phyloP scores from a whole-genome alignment of 2,888 invertebrate species.

The Microctonus aethiopoides region DNA sequence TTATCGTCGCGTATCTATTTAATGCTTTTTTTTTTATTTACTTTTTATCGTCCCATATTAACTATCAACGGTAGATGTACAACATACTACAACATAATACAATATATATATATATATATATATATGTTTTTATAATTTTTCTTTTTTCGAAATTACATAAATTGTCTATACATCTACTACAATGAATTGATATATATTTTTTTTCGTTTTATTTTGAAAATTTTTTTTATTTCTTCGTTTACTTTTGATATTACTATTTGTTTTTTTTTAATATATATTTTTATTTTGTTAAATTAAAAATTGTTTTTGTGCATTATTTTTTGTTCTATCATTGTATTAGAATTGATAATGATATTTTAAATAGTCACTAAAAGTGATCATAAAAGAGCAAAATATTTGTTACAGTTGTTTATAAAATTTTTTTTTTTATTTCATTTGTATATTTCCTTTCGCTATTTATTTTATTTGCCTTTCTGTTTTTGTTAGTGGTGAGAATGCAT shows the following conservation, averaged over 20 bases:
- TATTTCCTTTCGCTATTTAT: neutral
- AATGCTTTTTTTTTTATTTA: neutral
- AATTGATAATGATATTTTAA: neutral
- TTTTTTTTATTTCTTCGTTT: neutral
- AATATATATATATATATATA: conserved; percentile 50
- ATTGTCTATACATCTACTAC: neutral
- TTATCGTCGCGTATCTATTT: neutral
- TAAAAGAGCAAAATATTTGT: too few relatives aligned
- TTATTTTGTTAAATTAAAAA: neutral
- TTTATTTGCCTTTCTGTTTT: neutral
- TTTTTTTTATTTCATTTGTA: neutral
- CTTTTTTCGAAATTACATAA: neutral
- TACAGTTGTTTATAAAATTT: neutral
- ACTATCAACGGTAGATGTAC: conserved; percentile 40
- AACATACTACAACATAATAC: conserved; percentile 52
- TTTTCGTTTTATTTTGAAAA: neutral
- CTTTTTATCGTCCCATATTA: neutral
- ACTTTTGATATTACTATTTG: neutral
- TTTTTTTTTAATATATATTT: neutral
- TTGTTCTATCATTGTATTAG: neutral
- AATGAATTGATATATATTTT: neutral
- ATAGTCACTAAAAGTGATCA: neutral
- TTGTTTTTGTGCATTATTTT: neutral
- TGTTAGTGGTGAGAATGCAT: neutral
- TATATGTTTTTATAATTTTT: conserved; percentile 47